phyloP scores from a whole-genome alignment of 2,888 invertebrate species.

The Mechanitis mazaeus region DNA sequence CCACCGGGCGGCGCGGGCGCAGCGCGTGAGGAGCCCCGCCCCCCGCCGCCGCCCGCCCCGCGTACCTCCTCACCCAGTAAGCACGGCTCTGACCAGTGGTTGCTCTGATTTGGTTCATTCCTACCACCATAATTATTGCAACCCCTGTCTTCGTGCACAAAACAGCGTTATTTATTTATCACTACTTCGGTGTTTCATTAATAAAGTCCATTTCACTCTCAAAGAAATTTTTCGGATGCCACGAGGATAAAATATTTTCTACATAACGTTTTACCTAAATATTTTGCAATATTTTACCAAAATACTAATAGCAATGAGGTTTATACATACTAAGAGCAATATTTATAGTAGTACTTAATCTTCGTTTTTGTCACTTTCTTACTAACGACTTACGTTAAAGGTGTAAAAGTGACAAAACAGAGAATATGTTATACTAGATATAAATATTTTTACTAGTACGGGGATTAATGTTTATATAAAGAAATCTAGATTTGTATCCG shows the following conservation, averaged over 20 bases:
- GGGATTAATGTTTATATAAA: too few relatives aligned
- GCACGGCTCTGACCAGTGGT: slow-evolving; percentile 59
- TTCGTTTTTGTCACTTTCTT: too few relatives aligned
- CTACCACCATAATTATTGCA: slow-evolving; percentile 34
- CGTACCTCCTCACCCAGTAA: slow-evolving; percentile 73
- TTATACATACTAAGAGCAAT: too few relatives aligned
- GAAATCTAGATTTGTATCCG: neutral
- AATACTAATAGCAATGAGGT: too few relatives aligned
- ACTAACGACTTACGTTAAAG: too few relatives aligned
- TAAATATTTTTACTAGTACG: too few relatives aligned
- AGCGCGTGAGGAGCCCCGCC: slow-evolving; percentile 63
- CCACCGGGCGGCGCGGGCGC: slow-evolving; percentile 82
- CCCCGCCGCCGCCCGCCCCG: slow-evolving; percentile 67
- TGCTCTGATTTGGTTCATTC: slow-evolving; percentile 42
- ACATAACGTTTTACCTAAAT: neutral
- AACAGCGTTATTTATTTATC: slow-evolving; percentile 28
- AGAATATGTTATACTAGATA: too few relatives aligned
- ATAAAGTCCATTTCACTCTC: slow-evolving; percentile 1
- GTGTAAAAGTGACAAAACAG: too few relatives aligned
- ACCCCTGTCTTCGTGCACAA: slow-evolving; percentile 51
- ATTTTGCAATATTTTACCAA: too few relatives aligned
- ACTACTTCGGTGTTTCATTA: slow-evolving; percentile 20
- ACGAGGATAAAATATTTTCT: neutral
- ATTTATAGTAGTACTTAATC: too few relatives aligned
- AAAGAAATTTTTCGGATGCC: slow-evolving; percentile 20